Evolutionary conservation across 2,888 invertebrate genomes (phyloP).

Genomic region (Drosophila stalkeri): DNA sequence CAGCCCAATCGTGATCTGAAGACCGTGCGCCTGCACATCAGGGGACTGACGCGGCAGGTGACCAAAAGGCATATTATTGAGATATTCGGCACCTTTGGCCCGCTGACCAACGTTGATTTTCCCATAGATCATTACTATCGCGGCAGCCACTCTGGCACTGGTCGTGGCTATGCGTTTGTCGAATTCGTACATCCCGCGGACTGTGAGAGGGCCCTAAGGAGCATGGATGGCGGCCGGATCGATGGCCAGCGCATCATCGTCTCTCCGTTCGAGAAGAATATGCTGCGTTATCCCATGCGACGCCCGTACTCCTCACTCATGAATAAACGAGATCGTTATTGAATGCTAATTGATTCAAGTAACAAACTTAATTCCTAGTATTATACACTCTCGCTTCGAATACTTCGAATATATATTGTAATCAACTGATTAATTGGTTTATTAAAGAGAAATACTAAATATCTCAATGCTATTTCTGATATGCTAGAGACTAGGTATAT

Average conservation of each 20-base stretch:
- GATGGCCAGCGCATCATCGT: conserved; percentile 50
- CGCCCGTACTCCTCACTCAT: conserved; percentile 6
- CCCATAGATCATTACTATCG: conserved; percentile 40
- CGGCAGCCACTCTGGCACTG: neutral
- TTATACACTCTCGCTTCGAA: no score
- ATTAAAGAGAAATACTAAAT: no score
- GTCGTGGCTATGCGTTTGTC: conserved; percentile 66
- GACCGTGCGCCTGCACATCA: conserved; percentile 54
- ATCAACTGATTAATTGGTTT: no score
- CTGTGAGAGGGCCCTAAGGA: conserved; percentile 43
- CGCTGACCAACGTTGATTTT: conserved; percentile 54
- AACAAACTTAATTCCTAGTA: no score
- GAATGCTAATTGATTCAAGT: neutral
- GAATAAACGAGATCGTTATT: neutral
- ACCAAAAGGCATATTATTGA: conserved; percentile 56
- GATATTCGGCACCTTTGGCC: conserved; percentile 58
- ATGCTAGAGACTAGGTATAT: no score
- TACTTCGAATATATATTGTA: no score
- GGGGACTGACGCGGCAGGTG: conserved; percentile 50
- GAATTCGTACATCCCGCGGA: conserved; percentile 48
- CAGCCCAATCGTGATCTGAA: neutral
- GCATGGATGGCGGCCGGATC: conserved; percentile 64
- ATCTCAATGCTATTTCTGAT: no score
- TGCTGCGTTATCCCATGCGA: conserved; percentile 49
- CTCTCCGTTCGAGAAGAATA: conserved; percentile 41